Conservation (phyloP, 2,797 vertebrate genomes). For the Crenichthys baileyi region DNA sequence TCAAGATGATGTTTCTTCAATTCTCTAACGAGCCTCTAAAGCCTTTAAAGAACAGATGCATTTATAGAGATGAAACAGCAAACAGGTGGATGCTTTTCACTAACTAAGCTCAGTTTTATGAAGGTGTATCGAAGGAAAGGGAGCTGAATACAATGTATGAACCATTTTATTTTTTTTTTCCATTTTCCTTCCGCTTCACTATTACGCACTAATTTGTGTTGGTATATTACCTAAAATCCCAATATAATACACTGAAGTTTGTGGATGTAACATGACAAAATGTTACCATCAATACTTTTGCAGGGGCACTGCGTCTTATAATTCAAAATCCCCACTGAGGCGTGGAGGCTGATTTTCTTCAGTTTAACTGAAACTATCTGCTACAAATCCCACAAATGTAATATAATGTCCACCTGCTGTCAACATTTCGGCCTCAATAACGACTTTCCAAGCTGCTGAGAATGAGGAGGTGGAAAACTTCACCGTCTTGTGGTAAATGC, state of each 20-base stretch:
- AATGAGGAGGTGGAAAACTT: constrained; percentile 67
- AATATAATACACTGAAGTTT: not conserved
- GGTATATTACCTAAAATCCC: not conserved
- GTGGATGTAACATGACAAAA: not conserved
- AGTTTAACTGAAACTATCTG: constrained; percentile 7
- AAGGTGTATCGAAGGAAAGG: not conserved
- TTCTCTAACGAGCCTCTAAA: not conserved
- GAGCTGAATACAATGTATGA: not conserved
- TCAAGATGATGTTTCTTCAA: not conserved
- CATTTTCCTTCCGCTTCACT: not conserved
- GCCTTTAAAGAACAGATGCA: not conserved
- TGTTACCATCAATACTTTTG: not conserved
- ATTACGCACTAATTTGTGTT: not conserved
- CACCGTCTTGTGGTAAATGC: constrained; percentile 71
- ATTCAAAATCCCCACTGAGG: constrained; percentile 2
- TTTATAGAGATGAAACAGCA: not conserved
- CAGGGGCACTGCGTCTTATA: constrained; percentile 1
- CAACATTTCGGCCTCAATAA: constrained; percentile 43
- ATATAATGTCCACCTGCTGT: constrained; percentile 26
- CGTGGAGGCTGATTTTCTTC: constrained; percentile 10
- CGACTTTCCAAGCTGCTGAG: constrained; percentile 52
- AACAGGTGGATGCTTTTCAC: not conserved
- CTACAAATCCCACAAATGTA: not conserved
- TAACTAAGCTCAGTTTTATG: not conserved
- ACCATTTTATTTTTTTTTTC: not conserved